Evolutionary conservation across 2,888 invertebrate species (phyloP), one percentile per base, ranked within the genome.

Genomic region (Automeris io): DNA sequence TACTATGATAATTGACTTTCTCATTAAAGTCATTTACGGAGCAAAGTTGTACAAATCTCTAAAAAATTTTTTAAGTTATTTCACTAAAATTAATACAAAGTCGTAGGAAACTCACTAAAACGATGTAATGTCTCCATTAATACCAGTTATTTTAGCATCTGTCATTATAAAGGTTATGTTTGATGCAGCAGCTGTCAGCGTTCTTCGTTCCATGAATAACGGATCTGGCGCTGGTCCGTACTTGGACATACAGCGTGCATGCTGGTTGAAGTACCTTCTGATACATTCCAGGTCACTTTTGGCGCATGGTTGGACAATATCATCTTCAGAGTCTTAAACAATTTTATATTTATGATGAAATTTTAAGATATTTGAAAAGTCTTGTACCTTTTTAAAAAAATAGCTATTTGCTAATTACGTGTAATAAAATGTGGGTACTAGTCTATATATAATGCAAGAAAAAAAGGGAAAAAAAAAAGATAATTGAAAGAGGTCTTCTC

Each of bases 91-190:
- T 4, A 22, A 23, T 3, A 2, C 3, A 12, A 2, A 8, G 13
- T 35, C n/a, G n/a, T n/a, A n/a, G n/a, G n/a, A n/a, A n/a, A 58
- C 57, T 56, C 40, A 59, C 57, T 49, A 53, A 37, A 60, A 51
- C 24, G 52, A 51, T 7, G 35, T 45, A 12, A 60, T 47, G 21
- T 39, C 45, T 2, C 41, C 51, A 9, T 46, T 41, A 6, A 58
- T 33, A 3, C 59, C 57, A 29, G 29, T 42, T 9, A 57, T 22
- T 38, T 49, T 42, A 8, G 39, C 42, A 42, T 50, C 34, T 22
- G 43, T 43, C 24, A 51, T 12, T 3, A 42, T 43, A 16, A 35
- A 13, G n/a, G 51, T 45, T 3, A 51, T 16, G 39, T 60, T 61
- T 5, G 46, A 37, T 25, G 46, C 33, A 9, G 54, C 40, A 6